Base-by-base conservation (phyloP, 2,113 vertebrate species). In the Triplophysa rosa region DNA sequence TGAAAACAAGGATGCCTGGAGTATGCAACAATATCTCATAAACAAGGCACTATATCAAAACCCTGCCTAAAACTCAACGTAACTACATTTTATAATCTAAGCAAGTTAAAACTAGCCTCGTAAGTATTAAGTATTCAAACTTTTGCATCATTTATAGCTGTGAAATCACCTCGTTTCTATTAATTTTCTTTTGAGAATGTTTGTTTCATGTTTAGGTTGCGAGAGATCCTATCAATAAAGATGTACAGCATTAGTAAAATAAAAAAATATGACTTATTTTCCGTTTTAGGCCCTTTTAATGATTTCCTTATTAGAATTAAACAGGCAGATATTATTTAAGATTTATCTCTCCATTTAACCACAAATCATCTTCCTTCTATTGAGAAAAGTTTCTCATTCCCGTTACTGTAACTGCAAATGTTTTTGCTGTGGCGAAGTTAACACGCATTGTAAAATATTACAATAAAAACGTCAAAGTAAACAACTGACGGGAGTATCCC, bases 1-100 rank as follows among this genome's bases (percentile, higher is more conserved):
- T 78, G 26, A 67, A 79, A 85, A 56, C 62, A 77, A n/a, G 56
- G 67, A 67, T 14, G 62, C 49, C 66, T 58, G 26, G 49, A 67
- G 82, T 23, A 56, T 62, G 68, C 64, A 54, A 65, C 23, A 63
- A 79, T 59, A 66, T 42, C 67, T 78, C 49, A 84, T 84, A 84
- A 82, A 85, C 58, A 33, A 70, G 65, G 17, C 19, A 83, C 63
- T 45, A 79, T 82, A 70, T 77, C 74, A 82, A 59, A 69, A 78
- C 13, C 23, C 16, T 13, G 52, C 29, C 21, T 56, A 52, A 40
- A 61, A 52, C 54, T 26, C 68, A 64, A 80, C 3, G 37, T 12
- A 65, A 52, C 42, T 64, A 40, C 42, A 17, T 62, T 78, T 52
- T 62, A 62, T 49, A 67, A 24, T 42, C 13, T 62, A 16, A 26